phyloP scores from a whole-genome alignment of 2,888 invertebrate species.

The Doris montereyensis region DNA sequence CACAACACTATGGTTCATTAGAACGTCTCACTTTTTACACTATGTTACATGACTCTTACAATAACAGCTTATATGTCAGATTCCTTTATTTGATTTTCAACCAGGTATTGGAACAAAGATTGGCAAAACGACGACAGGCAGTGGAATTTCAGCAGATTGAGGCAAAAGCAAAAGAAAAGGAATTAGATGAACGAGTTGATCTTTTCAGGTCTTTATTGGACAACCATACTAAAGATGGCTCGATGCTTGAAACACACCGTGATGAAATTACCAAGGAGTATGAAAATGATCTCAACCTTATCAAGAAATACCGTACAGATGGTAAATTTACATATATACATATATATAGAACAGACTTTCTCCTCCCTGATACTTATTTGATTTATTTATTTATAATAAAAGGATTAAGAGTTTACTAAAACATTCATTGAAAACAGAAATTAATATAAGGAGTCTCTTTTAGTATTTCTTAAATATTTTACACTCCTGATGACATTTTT shows the following conservation, averaged over 20 bases:
- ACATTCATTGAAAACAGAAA: too few species aligned
- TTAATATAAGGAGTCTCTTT: too few species aligned
- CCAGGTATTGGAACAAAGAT: slow-evolving; percentile 64
- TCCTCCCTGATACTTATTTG: too few species aligned
- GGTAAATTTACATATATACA: slow-evolving; percentile 50
- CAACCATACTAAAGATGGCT: slow-evolving; percentile 55
- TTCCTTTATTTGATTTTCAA: slow-evolving; percentile 1
- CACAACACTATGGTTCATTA: too few species aligned
- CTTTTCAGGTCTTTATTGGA: slow-evolving; percentile 51
- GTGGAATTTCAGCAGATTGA: slow-evolving; percentile 59
- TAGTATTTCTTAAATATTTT: too few species aligned
- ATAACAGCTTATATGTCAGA: too few species aligned
- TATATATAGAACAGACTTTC: too few species aligned
- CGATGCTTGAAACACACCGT: slow-evolving; percentile 58
- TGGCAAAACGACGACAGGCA: slow-evolving; percentile 62
- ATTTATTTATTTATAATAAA: too few species aligned
- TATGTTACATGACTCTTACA: too few species aligned
- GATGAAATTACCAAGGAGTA: slow-evolving; percentile 63
- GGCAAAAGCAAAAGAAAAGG: slow-evolving; percentile 51
- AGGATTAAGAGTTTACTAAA: too few species aligned
- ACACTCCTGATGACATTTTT: too few species aligned
- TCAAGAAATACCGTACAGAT: slow-evolving; percentile 52
- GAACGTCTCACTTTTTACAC: too few species aligned
- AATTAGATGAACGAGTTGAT: slow-evolving; percentile 49
- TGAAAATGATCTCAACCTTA: slow-evolving; percentile 50